Evolutionary conservation across 64 coral and sea anemone genomes (phyloP), one percentile per base, ranked within the genome.

Genomic region (Montipora efflorescens): DNA sequence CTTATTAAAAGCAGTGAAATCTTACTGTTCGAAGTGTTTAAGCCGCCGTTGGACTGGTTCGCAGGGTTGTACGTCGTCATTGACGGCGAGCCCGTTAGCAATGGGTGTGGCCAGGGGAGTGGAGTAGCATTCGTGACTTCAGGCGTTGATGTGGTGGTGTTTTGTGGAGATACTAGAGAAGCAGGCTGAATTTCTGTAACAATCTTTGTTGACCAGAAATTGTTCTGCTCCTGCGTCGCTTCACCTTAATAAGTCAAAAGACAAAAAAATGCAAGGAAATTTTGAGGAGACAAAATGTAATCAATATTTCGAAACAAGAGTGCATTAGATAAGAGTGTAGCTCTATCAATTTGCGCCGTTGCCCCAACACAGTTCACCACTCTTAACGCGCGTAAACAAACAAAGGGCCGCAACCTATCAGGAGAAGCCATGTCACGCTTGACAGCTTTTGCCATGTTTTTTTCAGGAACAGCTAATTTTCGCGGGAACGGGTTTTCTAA

Each of bases 21-120:
- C 59, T 64, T 64, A 64, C 59, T 64, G 9, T 64, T 23, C 14
- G 21, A 71, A 21, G 19, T 23, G 20, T 5, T 58, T 80, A 50
- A 80, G 11, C n/a, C 25, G 36, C 2, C 13, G 28, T 28, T 46
- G 25, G 23, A 76, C 13, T 20, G 1, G 11, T 9, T 76, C 2
- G 74, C 11, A 46, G 74, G 28, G 74, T 9, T 46, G 36, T 6
- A 6, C 9, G 23, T 45, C 3, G 11, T 45, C 36, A 25, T 13
- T 12, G 36, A 46, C 5, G 2, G 4, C 21, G 20, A 23, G 69
- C 5, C 3, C n/a, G 69, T 73, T 8, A 7, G 21, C 5, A 4
- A 76, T 76, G 74, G 74, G 19, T 83, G 81, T 20, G 81, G 81
- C 81, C 81, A 83, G 5, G 81, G 81, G 0, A 83, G 36, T 5